These are phyloP conservation scores for Neotoma lepida DNA, from an alignment of 2,113 vertebrate genomes.

Conservation along the genomic window DNA sequence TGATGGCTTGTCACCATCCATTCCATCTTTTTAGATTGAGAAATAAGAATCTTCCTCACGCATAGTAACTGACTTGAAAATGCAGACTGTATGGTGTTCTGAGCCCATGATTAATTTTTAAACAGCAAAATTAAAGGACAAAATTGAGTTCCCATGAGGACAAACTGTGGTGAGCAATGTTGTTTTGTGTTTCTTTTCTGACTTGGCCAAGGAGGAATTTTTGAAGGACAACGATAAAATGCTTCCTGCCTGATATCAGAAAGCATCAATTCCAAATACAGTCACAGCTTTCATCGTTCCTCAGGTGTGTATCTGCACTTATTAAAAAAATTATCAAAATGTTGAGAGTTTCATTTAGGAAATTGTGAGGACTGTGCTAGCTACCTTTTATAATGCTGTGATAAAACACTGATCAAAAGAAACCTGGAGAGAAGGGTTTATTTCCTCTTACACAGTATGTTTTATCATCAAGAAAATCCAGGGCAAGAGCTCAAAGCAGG, in stretches of 20 bases:
- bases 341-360: background rate
- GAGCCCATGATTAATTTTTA: slow-evolving; percentile 30
- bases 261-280: slow-evolving; percentile 26
- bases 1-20: background rate
- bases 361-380: background rate
- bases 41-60: slow-evolving; percentile 18
- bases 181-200: slow-evolving; percentile 50
- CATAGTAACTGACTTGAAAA: slow-evolving; percentile 40
- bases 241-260: slow-evolving; percentile 48
- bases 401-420: background rate
- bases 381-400: background rate
- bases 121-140: slow-evolving; percentile 7
- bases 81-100: background rate
- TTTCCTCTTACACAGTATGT: background rate
- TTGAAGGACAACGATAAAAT: slow-evolving; percentile 23
- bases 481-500: background rate
- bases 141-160: background rate
- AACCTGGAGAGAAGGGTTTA: background rate
- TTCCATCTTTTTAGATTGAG: slow-evolving; percentile 21
- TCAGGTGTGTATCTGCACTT: background rate
- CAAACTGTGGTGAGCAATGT: slow-evolving; percentile 2
- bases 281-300: slow-evolving; percentile 4
- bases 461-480: background rate
- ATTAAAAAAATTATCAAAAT: slow-evolving; percentile 45
- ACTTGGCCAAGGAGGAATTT: slow-evolving; percentile 21